Evolutionary conservation across 2,113 vertebrate genomes (phyloP).

Genomic region (Hydropotes inermis): DNA sequence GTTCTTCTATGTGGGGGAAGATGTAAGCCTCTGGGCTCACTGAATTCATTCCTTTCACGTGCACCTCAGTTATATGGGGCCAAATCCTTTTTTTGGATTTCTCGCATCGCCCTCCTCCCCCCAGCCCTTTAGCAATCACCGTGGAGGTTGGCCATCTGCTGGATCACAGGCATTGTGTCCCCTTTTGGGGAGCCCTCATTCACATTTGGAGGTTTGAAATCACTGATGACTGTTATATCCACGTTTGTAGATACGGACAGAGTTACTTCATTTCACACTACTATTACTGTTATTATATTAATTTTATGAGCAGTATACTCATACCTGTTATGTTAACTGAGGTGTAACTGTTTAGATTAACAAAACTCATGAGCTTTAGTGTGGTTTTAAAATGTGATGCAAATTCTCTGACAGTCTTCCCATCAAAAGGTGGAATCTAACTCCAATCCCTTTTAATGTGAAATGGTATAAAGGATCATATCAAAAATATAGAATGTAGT

Average conservation of each 20-base stretch:
- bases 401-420: slow-evolving; percentile 7
- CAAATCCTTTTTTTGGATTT: not conserved
- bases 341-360: slow-evolving; percentile 2
- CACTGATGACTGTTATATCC: not conserved
- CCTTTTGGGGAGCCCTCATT: not conserved
- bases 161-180: not conserved
- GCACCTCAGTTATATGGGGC: not conserved
- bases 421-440: not conserved
- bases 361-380: not conserved
- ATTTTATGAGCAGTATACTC: not conserved
- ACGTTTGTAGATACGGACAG: not conserved
- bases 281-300: not conserved
- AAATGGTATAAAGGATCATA: not conserved
- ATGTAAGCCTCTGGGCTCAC: not conserved
- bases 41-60: not conserved
- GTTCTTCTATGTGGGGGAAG: not conserved
- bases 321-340: not conserved
- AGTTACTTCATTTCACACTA: not conserved
- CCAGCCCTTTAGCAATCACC: not conserved
- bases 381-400: not conserved
- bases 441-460: not conserved
- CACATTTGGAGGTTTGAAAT: not conserved
- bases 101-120: not conserved
- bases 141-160: not conserved
- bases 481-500: not conserved